phyloP scores from a whole-genome alignment of 2,888 invertebrate genomes.

The Drosophila pseudotalamancana region DNA sequence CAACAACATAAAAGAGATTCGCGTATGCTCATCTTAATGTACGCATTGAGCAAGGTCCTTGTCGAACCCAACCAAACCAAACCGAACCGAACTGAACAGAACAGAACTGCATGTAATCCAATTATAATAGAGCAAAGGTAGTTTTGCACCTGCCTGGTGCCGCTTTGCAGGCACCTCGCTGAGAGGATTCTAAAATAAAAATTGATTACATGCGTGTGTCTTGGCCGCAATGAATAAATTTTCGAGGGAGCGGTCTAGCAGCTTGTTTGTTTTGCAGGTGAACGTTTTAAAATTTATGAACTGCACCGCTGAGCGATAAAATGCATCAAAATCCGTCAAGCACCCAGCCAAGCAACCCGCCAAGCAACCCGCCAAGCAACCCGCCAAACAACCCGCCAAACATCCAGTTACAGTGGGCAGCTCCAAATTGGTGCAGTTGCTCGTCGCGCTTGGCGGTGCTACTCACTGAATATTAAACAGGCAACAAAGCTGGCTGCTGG shows the following conservation, averaged over 20 bases:
- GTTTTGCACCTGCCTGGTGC: slow-evolving; percentile 64
- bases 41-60: slow-evolving; percentile 39
- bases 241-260: slow-evolving; percentile 22
- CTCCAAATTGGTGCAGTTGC: slow-evolving; percentile 72
- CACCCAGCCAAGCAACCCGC: slow-evolving; percentile 7
- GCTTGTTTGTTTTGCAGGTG: slow-evolving; percentile 62
- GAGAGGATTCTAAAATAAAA: slow-evolving; percentile 71
- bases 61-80: background rate
- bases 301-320: slow-evolving; percentile 67
- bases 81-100: slow-evolving; percentile 11
- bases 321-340: slow-evolving; percentile 33
- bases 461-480: slow-evolving; percentile 74
- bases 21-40: slow-evolving; percentile 55
- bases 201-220: slow-evolving; percentile 75
- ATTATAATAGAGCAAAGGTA: slow-evolving; percentile 63
- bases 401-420: slow-evolving; percentile 22
- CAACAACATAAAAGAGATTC: slow-evolving; percentile 40
- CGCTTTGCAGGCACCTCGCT: slow-evolving; percentile 30
- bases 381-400: slow-evolving; percentile 11
- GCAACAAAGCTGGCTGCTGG: slow-evolving; percentile 21
- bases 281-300: slow-evolving; percentile 75
- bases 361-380: slow-evolving; percentile 3
- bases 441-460: slow-evolving; percentile 67
- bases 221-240: slow-evolving; percentile 52
- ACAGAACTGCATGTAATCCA: slow-evolving; percentile 56